These are phyloP conservation scores for Aphaenogaster floridana DNA, from an alignment of 1,140 invertebrate genomes.

Conservation along the genomic window DNA sequence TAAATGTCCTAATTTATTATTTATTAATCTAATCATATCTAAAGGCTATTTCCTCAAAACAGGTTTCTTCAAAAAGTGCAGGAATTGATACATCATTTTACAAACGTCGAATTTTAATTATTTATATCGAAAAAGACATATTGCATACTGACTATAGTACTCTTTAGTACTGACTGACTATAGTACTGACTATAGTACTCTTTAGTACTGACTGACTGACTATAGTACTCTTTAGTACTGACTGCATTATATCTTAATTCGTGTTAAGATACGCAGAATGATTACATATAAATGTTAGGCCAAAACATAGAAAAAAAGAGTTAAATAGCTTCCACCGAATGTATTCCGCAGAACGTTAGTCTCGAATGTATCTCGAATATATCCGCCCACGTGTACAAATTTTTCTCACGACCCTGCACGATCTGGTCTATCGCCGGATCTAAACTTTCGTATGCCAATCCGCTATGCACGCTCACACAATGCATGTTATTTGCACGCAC, in stretches of 20 bases:
- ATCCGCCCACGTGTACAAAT: constrained; percentile 47
- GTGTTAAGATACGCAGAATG: background rate
- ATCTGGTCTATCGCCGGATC: constrained; percentile 56
- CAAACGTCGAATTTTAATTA: background rate
- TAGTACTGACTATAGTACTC: too few species aligned
- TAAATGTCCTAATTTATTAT: background rate
- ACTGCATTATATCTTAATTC: background rate
- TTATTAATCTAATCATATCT: background rate
- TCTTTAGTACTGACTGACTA: background rate
- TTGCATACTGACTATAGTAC: background rate
- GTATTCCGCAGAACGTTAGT: constrained; percentile 15
- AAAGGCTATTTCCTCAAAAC: background rate
- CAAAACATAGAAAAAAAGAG: background rate
- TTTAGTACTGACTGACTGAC: background rate
- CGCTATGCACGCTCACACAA: constrained; percentile 38
- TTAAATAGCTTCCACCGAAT: background rate
- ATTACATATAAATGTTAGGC: background rate
- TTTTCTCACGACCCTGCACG: constrained; percentile 61
- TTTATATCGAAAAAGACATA: background rate
- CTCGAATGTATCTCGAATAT: constrained; percentile 32
- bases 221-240: background rate
- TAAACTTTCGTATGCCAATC: constrained; percentile 52
- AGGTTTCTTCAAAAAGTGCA: background rate
- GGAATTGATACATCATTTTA: background rate
- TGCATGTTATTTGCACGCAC: constrained; percentile 58